phyloP scores from a whole-genome alignment of 2,797 vertebrate species.

The Anas bahamensis region DNA sequence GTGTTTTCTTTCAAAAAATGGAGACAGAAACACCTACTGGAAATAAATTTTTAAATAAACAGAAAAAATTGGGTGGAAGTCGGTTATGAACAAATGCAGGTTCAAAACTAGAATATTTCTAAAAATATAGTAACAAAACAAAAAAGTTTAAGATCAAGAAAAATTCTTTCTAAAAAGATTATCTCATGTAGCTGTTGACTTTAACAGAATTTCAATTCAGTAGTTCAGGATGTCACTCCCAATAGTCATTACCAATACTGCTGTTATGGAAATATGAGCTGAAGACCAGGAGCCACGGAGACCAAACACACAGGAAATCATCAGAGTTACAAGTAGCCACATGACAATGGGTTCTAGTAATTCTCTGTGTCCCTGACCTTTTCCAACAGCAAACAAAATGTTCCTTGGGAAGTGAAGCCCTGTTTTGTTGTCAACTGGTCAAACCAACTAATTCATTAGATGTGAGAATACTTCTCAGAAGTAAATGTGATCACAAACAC shows the following conservation, averaged over 20 bases:
- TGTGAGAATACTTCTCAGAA: neutral
- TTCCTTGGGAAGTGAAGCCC: neutral
- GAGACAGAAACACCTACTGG: neutral
- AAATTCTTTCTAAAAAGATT: neutral
- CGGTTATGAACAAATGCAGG: neutral
- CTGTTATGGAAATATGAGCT: neutral
- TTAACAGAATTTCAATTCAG: neutral
- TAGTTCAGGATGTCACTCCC: slow-evolving; percentile 15
- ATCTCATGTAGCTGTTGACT: neutral
- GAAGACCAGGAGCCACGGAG: neutral
- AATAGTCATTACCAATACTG: neutral
- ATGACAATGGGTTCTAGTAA: neutral
- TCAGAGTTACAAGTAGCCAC: neutral
- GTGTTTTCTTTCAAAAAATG: neutral
- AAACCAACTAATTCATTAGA: neutral
- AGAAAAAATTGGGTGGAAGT: neutral
- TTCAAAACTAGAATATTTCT: neutral
- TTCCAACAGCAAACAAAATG: neutral
- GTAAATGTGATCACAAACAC: neutral
- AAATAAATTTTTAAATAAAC: neutral
- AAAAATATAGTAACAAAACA: neutral
- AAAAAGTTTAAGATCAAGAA: neutral
- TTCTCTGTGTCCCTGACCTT: neutral
- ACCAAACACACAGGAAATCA: slow-evolving; percentile 11
- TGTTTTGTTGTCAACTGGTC: neutral